Evolutionary conservation across 2,888 invertebrate species (phyloP).

Genomic region (Petrolisthes manimaculis): DNA sequence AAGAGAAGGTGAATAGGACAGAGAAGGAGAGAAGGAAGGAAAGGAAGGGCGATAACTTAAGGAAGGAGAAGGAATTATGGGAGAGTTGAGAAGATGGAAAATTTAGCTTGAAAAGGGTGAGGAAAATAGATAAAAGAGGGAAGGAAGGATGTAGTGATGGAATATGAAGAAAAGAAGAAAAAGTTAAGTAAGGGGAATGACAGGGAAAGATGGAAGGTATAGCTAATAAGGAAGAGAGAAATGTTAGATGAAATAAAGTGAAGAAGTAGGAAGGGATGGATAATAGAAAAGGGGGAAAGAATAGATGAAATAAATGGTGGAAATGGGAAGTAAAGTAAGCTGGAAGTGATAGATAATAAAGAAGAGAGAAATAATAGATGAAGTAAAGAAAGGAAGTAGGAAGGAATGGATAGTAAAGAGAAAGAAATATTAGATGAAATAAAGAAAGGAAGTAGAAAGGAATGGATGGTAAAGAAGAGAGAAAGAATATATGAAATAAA

Average conservation of each 20-base stretch:
- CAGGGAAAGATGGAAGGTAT: background rate
- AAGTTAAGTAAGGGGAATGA: background rate
- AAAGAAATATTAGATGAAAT: background rate
- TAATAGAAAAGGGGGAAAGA: background rate
- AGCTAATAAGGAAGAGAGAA: background rate
- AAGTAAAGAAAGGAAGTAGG: background rate
- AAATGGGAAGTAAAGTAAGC: background rate
- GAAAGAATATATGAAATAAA: background rate
- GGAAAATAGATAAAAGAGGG: background rate
- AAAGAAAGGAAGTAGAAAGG: background rate
- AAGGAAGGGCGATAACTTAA: background rate
- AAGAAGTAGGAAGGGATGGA: background rate
- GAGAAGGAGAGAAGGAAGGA: background rate
- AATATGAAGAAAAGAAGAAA: background rate
- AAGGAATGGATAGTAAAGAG: background rate
- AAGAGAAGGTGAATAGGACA: background rate
- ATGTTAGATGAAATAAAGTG: background rate
- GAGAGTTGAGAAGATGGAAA: background rate
- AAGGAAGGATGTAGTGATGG: background rate
- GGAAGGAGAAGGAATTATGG: background rate
- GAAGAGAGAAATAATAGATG: background rate
- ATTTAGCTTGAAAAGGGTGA: background rate
- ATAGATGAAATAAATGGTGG: background rate
- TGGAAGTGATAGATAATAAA: background rate
- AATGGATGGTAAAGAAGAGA: background rate